Evolutionary conservation across 2,797 vertebrate genomes (phyloP).

Genomic region (Gymnodraco acuticeps): DNA sequence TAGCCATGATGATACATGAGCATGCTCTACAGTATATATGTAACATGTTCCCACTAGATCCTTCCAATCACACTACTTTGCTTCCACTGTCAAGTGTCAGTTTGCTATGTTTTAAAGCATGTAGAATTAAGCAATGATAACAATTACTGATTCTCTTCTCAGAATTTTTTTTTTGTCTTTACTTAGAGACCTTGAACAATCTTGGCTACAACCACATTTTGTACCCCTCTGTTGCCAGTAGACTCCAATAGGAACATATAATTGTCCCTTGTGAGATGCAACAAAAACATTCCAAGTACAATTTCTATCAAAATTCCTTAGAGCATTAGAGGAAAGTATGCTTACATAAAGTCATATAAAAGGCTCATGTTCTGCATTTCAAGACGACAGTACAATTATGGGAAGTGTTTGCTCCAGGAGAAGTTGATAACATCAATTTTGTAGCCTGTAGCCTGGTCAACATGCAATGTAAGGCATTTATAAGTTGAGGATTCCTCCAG

Average conservation of each 20-base stretch:
- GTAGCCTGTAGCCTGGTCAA: conserved; percentile 15
- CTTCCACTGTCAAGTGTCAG: neutral
- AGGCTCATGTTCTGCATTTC: neutral
- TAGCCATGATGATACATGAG: no score
- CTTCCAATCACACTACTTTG: neutral
- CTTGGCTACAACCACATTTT: neutral
- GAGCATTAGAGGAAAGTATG: neutral
- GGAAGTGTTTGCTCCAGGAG: conserved; percentile 21
- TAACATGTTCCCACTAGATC: neutral
- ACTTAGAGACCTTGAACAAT: neutral
- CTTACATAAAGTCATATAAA: neutral
- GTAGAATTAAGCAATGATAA: no score
- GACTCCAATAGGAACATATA: neutral
- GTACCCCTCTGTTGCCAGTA: conserved; percentile 8
- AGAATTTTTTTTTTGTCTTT: no score
- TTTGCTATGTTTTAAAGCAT: neutral
- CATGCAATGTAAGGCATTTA: conserved; percentile 20
- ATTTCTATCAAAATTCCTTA: neutral
- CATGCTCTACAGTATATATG: no score
- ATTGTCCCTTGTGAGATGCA: conserved; percentile 1
- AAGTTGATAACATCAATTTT: conserved; percentile 39
- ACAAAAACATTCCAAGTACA: conserved; percentile 6
- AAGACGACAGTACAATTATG: neutral
- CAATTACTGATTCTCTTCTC: no score
- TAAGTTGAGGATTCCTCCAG: conserved; percentile 11